A percentile compares a stretch with the other conserved stretches of the same genome.
phyloP scores from a whole-genome alignment of 2,797 vertebrate species.

The Ctenopoma multispine region DNA sequence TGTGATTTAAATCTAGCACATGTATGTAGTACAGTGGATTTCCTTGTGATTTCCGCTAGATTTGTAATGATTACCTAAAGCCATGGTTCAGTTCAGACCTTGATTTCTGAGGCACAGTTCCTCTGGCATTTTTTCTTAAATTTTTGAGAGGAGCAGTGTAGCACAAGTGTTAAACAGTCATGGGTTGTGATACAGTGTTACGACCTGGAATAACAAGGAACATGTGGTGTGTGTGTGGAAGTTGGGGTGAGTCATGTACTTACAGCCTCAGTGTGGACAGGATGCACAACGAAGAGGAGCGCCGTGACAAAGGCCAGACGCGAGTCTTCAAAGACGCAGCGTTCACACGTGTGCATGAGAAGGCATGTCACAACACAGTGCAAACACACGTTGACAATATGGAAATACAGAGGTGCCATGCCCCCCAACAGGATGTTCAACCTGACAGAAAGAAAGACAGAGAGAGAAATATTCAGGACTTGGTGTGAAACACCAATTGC shows the following conservation, averaged over 20 bases:
- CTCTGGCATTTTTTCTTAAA: too few species aligned
- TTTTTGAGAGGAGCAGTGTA: neutral
- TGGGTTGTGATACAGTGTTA: neutral
- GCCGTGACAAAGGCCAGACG: constrained; percentile 89
- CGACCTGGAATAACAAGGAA: neutral
- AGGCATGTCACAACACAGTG: constrained; percentile 91
- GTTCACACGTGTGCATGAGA: constrained; percentile 91
- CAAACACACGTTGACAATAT: constrained; percentile 90
- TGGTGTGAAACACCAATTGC: neutral
- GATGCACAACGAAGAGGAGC: constrained; percentile 93
- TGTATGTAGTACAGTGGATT: too few species aligned
- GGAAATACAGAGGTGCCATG: constrained; percentile 93
- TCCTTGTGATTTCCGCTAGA: too few species aligned
- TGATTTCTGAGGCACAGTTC: too few species aligned
- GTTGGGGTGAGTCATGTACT: constrained; percentile 72
- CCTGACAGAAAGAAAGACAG: constrained; percentile 78
- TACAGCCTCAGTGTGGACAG: constrained; percentile 96
- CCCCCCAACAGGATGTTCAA: constrained; percentile 92
- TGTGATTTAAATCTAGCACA: too few species aligned
- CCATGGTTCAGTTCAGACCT: too few species aligned
- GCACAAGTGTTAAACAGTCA: neutral
- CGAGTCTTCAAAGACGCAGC: constrained; percentile 87
- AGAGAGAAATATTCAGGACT: constrained; percentile 28
- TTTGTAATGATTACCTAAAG: too few species aligned
- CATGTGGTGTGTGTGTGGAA: neutral